Evolutionary conservation across 1,140 invertebrate genomes (phyloP).

Genomic region (Macrostomum lignano): DNA sequence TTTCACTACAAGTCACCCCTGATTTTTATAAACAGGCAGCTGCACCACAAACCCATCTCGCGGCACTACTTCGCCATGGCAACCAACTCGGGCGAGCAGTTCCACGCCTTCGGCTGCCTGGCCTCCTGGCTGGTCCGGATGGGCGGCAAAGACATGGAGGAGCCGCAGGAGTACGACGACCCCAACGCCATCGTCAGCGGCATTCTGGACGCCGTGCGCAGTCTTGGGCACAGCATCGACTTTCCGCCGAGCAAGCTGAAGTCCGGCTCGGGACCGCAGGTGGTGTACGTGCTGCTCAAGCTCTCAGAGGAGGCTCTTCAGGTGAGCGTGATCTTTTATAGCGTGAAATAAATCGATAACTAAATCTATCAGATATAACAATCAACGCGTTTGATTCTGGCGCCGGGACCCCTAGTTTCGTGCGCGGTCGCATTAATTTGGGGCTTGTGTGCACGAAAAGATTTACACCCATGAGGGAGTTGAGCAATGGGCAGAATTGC

Average conservation of each 20-base stretch:
- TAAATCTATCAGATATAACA: no score
- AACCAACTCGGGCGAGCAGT: constrained; percentile 80
- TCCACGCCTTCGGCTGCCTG: constrained; percentile 61
- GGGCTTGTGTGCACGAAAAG: no score
- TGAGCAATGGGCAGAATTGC: no score
- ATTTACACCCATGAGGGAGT: no score
- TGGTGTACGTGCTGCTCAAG: no score
- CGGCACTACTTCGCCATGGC: constrained; percentile 69
- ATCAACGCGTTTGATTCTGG: no score
- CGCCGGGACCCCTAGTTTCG: no score
- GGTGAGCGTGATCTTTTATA: no score
- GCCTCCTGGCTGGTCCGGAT: constrained; percentile 66
- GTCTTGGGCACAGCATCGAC: constrained; percentile 43
- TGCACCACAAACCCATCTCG: constrained; percentile 13
- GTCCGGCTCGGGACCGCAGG: constrained; percentile 57
- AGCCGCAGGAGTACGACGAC: constrained; percentile 70
- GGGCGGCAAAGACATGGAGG: constrained; percentile 46
- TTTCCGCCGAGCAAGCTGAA: constrained; percentile 64
- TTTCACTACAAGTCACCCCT: no score
- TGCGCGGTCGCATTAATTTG: no score
- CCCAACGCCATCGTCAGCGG: constrained; percentile 57
- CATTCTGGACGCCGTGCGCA: constrained; percentile 45
- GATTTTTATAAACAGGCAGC: background rate
- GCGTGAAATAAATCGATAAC: no score
- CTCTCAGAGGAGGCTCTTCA: no score